phyloP scores from a whole-genome alignment of 2,113 vertebrate species.

The Corapipo altera region DNA sequence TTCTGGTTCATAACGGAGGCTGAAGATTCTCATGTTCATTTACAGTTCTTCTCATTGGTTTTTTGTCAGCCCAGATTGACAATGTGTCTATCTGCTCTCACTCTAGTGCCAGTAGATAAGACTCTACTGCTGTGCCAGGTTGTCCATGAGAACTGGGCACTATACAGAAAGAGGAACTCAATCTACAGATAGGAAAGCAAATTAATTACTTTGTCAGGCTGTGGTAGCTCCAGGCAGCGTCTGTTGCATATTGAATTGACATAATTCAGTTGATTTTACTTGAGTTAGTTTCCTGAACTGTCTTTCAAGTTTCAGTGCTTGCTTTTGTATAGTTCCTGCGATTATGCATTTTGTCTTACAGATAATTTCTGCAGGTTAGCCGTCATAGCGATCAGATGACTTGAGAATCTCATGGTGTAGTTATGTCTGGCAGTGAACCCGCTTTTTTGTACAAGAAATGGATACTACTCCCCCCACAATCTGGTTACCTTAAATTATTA shows the following conservation, averaged over 20 bases:
- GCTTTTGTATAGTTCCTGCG: background rate
- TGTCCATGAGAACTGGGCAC: background rate
- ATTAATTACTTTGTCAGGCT: background rate
- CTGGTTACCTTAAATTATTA: background rate
- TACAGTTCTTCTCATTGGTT: background rate
- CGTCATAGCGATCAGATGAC: background rate
- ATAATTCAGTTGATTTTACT: background rate
- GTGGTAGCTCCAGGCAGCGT: background rate
- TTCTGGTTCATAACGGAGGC: background rate
- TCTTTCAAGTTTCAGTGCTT: background rate
- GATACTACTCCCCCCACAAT: accelerated
- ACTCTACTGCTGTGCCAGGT: background rate
- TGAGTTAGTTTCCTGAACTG: background rate
- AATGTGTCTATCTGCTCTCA: background rate
- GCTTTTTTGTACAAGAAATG: background rate
- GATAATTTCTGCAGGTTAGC: background rate
- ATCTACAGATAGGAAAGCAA: background rate
- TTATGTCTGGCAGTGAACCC: background rate
- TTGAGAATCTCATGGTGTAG: background rate
- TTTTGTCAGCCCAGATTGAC: accelerated
- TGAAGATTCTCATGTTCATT: background rate
- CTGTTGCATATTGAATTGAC: background rate
- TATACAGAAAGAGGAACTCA: background rate
- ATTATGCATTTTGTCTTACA: background rate
- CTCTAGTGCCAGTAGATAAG: background rate